A percentile compares a stretch with the other conserved stretches of the same genome.
Evolutionary conservation across 2,888 invertebrate species (phyloP).

Genomic region (Agonopterix heracliana): DNA sequence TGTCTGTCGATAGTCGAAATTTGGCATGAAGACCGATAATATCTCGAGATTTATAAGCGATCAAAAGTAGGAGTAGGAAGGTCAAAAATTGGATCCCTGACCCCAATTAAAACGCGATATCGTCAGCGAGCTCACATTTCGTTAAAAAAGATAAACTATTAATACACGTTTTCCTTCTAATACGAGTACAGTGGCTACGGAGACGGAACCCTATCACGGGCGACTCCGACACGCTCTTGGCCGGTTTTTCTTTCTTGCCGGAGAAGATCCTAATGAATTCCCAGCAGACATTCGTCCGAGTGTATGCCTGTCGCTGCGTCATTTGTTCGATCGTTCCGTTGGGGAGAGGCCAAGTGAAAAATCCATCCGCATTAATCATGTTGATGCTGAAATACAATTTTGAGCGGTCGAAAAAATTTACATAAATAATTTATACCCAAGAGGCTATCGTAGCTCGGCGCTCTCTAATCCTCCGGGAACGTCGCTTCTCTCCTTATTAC

Average conservation of each 20-base stretch:
- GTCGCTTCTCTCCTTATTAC: constrained; percentile 25
- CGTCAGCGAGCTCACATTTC: too few species aligned
- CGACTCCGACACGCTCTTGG: too few species aligned
- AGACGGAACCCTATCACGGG: too few species aligned
- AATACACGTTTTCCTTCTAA: too few species aligned
- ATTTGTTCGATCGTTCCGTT: constrained; percentile 65
- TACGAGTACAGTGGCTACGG: too few species aligned
- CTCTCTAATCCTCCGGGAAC: constrained; percentile 42
- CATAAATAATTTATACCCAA: constrained; percentile 71
- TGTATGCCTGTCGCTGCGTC: constrained; percentile 57
- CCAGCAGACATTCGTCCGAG: constrained; percentile 47
- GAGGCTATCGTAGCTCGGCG: constrained; percentile 36
- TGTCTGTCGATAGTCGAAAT: too few species aligned
- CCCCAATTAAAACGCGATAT: too few species aligned
- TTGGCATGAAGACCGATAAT: too few species aligned
- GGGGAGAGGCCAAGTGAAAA: constrained; percentile 61
- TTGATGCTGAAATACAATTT: constrained; percentile 68
- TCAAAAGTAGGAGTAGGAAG: too few species aligned
- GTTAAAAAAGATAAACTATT: too few species aligned
- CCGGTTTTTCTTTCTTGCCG: constrained; percentile 25
- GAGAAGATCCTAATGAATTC: constrained; percentile 55
- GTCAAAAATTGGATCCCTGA: too few species aligned
- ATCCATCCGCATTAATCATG: constrained; percentile 69
- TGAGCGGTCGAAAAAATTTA: constrained; percentile 66
- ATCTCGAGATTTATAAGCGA: too few species aligned